phyloP scores from a whole-genome alignment of 2,113 vertebrate species.

The Piprites chloris region DNA sequence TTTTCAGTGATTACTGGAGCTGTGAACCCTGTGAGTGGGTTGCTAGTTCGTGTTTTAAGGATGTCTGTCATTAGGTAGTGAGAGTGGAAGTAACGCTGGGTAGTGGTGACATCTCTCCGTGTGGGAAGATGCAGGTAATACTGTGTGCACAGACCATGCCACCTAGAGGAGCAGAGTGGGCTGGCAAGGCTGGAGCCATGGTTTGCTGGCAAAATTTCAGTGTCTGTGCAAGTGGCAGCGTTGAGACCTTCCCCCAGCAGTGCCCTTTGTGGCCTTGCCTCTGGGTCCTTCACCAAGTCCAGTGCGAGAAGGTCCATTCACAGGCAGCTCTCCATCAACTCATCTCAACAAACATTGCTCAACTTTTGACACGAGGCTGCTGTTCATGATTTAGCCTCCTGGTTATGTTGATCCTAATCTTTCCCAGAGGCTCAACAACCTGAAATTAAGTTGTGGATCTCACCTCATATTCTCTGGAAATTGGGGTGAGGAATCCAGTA shows the following conservation, averaged over 20 bases:
- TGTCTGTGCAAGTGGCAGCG: not conserved
- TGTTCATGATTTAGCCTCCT: not conserved
- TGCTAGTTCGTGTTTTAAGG: not conserved
- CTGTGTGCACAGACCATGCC: constrained; percentile 21
- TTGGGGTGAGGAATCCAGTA: not conserved
- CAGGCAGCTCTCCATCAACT: not conserved
- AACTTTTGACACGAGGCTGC: not conserved
- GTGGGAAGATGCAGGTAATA: not conserved
- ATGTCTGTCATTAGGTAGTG: not conserved
- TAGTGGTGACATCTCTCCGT: not conserved
- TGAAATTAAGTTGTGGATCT: not conserved
- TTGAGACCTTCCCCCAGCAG: not conserved
- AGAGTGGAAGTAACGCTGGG: not conserved
- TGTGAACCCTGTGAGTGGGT: not conserved
- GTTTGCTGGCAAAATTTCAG: not conserved
- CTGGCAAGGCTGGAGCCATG: not conserved
- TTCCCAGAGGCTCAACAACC: not conserved
- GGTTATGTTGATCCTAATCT: not conserved
- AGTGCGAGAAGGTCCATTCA: not conserved
- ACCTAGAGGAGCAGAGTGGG: not conserved
- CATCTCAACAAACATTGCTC: not conserved
- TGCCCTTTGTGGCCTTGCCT: not conserved
- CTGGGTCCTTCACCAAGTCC: fast-evolving
- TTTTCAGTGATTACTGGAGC: not conserved
- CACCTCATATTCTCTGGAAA: not conserved